Base-by-base conservation (phyloP, 1,140 invertebrate species). In the Oncopodura yosiiana region DNA sequence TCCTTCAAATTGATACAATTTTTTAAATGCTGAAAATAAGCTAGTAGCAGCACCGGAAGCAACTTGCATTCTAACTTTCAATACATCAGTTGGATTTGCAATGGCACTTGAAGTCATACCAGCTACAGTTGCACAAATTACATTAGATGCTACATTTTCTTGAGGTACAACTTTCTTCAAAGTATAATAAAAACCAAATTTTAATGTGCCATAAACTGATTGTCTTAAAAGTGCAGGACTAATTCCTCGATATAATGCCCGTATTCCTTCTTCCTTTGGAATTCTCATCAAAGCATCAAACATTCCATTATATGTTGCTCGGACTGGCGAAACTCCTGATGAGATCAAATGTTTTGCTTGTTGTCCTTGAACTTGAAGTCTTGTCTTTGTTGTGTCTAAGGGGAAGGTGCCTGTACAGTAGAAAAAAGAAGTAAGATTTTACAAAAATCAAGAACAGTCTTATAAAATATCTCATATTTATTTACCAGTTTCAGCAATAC, bases 11-110 rank as follows among this genome's bases (percentile, higher is more conserved):
- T 43, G 36, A 21, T 63, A 63, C 14, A 63, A 58, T 52, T 56
- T 58, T 19, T 24, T 39, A 51, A 63, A 63, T 6, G 62, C 53
- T 14, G 51, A 21, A 44, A 52, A 46, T 5, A 63, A 21, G 1
- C 58, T 58, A 2, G 29, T 19, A 19, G 14, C 26, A 23, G 23
- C 21, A 26, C 32, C 36, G 27, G 39, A 41, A 9, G 62, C 66
- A 27, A 74, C 73, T 77, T 95, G 91, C 87, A 95, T 90, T 55
- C 88, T 80, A 41, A 95, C 92, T 78, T 97, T 97, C n/a, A 97
- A 77, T 8, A 97, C 87, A 77, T 97, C 94, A 3, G 92, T 93
- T n/a, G 93, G 93, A 76, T 93, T 94, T 12, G 92, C 91, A 64
- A 95, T 87, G n/a, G 92, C 87, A 67, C 89, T 92, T 18, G 89